Evolutionary conservation across 2,797 vertebrate genomes (phyloP).

Genomic region (Potorous gilbertii): DNA sequence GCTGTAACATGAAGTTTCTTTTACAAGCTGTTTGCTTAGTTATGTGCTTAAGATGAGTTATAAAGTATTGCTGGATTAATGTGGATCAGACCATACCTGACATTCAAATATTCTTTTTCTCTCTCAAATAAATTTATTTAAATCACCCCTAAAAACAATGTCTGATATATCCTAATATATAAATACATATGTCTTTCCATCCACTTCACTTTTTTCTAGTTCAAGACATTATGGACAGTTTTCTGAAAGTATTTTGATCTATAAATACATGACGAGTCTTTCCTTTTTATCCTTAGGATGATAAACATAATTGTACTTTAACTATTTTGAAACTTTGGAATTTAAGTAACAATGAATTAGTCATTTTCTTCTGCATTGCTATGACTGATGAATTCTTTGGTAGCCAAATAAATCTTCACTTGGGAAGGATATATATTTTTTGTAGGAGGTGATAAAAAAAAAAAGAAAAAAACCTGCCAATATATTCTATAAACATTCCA

Average conservation of each 20-base stretch:
- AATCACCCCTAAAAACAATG: slow-evolving; percentile 45
- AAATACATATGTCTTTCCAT: neutral
- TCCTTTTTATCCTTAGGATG: neutral
- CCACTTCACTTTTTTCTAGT: neutral
- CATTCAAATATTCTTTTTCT: slow-evolving; percentile 59
- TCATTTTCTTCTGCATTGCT: slow-evolving; percentile 4
- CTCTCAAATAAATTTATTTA: slow-evolving; percentile 75
- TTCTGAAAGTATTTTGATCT: neutral
- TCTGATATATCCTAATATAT: neutral
- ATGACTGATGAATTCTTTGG: neutral
- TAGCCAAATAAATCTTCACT: neutral
- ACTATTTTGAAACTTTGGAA: slow-evolving; percentile 7
- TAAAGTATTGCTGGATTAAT: slow-evolving; percentile 68
- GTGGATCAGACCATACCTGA: slow-evolving; percentile 59
- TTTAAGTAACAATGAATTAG: neutral
- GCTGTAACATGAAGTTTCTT: slow-evolving; percentile 1
- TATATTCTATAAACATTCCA: neutral
- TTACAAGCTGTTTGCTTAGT: slow-evolving; percentile 43
- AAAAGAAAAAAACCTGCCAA: neutral
- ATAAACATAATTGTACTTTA: neutral
- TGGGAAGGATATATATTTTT: neutral
- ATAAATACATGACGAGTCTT: neutral
- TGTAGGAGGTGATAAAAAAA: neutral
- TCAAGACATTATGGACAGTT: neutral
- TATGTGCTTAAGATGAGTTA: slow-evolving; percentile 51